Evolutionary conservation across 2,113 vertebrate species (phyloP).

Genomic region (Eurypyga helias): DNA sequence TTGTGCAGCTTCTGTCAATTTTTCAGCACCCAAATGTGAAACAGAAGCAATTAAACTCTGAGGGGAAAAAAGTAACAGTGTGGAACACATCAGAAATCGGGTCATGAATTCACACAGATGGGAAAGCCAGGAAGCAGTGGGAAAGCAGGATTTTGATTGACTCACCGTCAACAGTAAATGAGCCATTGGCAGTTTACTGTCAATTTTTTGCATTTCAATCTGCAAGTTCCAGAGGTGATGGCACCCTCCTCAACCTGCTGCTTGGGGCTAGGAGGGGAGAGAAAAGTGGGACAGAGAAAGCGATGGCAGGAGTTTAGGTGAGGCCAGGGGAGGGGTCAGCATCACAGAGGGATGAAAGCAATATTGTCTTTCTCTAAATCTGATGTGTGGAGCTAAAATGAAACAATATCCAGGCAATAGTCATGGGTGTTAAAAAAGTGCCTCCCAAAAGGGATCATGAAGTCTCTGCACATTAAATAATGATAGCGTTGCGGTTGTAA

Average conservation of each 20-base stretch:
- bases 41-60: constrained; percentile 76
- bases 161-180: constrained; percentile 72
- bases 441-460: neutral
- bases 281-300: neutral
- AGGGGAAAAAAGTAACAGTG: constrained; percentile 70
- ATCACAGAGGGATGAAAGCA: neutral
- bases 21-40: constrained; percentile 77
- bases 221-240: constrained; percentile 54
- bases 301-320: neutral
- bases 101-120: constrained; percentile 77
- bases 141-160: constrained; percentile 72
- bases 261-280: neutral
- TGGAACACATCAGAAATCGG: constrained; percentile 75
- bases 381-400: neutral
- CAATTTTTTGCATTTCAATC: constrained; percentile 70
- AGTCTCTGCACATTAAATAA: constrained; percentile 35
- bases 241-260: neutral
- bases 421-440: neutral
- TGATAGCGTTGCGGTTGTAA: neutral
- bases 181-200: constrained; percentile 68
- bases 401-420: neutral
- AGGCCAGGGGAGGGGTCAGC: neutral
- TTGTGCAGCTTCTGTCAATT: constrained; percentile 73
- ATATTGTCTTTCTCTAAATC: neutral
- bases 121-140: constrained; percentile 68